A percentile compares a stretch with the other conserved stretches of the same genome.
Conservation (phyloP, 2,113 vertebrate genomes). For the Menura novaehollandiae region DNA sequence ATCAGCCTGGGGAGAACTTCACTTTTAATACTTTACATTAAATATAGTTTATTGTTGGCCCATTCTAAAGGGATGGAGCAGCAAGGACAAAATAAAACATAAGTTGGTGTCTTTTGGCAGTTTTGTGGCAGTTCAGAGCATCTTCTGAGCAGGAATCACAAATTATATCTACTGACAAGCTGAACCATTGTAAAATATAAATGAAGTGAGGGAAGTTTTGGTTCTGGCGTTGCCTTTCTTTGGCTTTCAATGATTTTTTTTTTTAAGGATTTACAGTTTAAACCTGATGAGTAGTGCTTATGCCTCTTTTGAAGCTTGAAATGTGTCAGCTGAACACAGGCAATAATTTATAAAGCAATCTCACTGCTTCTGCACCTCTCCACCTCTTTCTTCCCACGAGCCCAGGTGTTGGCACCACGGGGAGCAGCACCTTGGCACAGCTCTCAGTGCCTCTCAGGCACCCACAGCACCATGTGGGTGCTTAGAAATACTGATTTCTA, state of each 20-base stretch:
- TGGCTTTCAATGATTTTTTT: neutral
- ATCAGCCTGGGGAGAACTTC: slow-evolving; percentile 30
- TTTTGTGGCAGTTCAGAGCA: slow-evolving; percentile 32
- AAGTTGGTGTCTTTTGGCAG: slow-evolving; percentile 36
- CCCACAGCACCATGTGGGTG: fast-evolving
- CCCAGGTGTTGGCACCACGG: neutral
- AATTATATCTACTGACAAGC: slow-evolving; percentile 6
- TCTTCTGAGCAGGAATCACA: neutral
- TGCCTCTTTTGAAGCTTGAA: slow-evolving; percentile 17
- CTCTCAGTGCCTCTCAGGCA: neutral
- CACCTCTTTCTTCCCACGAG: neutral
- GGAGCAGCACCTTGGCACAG: neutral
- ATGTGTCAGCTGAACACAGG: neutral
- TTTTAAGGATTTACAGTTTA: slow-evolving; percentile 26
- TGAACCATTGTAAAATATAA: slow-evolving; percentile 16
- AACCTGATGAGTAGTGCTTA: slow-evolving; percentile 17
- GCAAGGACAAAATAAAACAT: slow-evolving; percentile 57
- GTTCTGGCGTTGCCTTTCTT: neutral
- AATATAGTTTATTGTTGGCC: slow-evolving; percentile 44
- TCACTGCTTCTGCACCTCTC: neutral
- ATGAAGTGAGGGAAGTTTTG: neutral
- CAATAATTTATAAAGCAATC: slow-evolving; percentile 36
- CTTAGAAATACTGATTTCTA: neutral
- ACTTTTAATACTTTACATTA: slow-evolving; percentile 31
- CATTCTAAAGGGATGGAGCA: slow-evolving; percentile 24